phyloP scores from a whole-genome alignment of 1,140 invertebrate species.

The Portunus trituberculatus region DNA sequence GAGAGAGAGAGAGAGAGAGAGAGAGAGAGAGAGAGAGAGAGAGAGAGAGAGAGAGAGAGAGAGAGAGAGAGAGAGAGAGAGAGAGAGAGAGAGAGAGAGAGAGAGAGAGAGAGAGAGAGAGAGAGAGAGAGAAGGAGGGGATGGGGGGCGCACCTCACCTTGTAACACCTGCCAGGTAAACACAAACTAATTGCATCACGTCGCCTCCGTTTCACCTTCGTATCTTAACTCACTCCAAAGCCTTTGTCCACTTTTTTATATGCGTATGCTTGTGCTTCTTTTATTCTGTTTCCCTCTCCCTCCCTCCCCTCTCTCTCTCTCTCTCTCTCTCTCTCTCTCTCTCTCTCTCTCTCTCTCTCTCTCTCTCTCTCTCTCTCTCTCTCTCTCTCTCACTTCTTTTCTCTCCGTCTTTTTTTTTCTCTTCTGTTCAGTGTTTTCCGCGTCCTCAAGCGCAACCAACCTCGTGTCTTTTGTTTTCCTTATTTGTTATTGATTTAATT shows the following conservation, averaged over 20 bases:
- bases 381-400: not conserved
- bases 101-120: not conserved
- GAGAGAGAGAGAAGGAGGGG: not conserved
- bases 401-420: not conserved
- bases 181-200: conserved; percentile 31
- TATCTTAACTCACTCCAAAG: not conserved
- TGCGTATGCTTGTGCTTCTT: not conserved
- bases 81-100: too few relatives aligned
- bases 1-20: not conserved
- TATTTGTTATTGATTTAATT: too few relatives aligned
- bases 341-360: not conserved
- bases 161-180: not conserved
- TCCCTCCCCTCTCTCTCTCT: not conserved
- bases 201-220: not conserved
- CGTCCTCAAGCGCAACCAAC: too few relatives aligned
- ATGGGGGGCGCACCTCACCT: not conserved
- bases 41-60: not conserved
- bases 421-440: not conserved
- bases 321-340: not conserved
- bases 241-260: not conserved
- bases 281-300: not conserved
- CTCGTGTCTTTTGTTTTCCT: too few relatives aligned
- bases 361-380: not conserved
- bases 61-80: not conserved
- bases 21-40: not conserved